phyloP scores from a whole-genome alignment of 2,797 vertebrate species.

The Hozukius guyotensis region DNA sequence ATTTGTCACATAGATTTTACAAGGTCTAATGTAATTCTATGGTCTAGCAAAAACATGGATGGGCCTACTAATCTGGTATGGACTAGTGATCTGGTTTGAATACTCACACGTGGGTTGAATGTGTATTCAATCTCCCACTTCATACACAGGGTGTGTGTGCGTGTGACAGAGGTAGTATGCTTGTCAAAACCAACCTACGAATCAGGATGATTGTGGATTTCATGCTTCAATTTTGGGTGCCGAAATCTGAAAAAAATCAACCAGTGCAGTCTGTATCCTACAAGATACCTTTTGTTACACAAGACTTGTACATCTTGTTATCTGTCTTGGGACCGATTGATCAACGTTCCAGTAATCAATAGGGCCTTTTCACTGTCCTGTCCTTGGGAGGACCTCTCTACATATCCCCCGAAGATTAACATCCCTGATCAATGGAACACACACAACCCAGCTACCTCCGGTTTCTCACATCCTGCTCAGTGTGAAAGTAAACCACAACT shows the following conservation, averaged over 20 bases:
- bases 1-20: conserved; percentile 17
- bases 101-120: conserved; percentile 10
- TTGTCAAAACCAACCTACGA: conserved; percentile 12
- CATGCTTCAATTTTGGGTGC: conserved; percentile 15
- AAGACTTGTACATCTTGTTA: conserved; percentile 73
- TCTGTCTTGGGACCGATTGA: conserved; percentile 71
- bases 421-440: conserved; percentile 73
- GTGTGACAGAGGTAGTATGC: conserved; percentile 3
- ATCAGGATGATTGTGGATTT: conserved; percentile 7
- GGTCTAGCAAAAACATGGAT: not conserved
- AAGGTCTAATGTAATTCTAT: conserved; percentile 7
- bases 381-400: conserved; percentile 78
- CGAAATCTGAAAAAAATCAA: conserved; percentile 31
- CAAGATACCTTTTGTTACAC: conserved; percentile 62
- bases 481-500: conserved; percentile 66
- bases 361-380: conserved; percentile 69
- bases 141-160: not conserved
- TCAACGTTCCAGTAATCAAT: conserved; percentile 73
- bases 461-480: conserved; percentile 45
- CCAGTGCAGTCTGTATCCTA: conserved; percentile 36
- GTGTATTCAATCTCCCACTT: conserved; percentile 17
- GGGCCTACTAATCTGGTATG: conserved; percentile 9
- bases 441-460: conserved; percentile 48
- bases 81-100: conserved; percentile 26
- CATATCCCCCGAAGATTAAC: conserved; percentile 75